Evolutionary conservation across 2,113 vertebrate species (phyloP).

Genomic region (Danio rerio): GRCz12tu NC_133198.1:35984001-35984500

Average conservation of each 20-base stretch:
- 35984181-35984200: neutral
- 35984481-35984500: neutral
- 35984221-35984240: too few species aligned
- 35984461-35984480: conserved; percentile 4
- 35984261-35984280: neutral
- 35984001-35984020: too few species aligned
- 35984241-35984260: neutral
- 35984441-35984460: neutral
- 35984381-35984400: conserved; percentile 40
- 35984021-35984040: too few species aligned
- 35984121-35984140: neutral
- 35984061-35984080: too few species aligned
- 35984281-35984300: neutral
- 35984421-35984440: conserved; percentile 39
- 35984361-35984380: conserved; percentile 45
- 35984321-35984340: conserved; percentile 48
- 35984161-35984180: neutral
- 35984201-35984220: neutral
- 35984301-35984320: conserved; percentile 60
- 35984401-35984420: conserved; percentile 47
- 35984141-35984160: neutral
- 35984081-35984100: too few species aligned
- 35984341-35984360: conserved; percentile 28
- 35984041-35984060: too few species aligned
- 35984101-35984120: neutral